Evolutionary conservation across 2,888 invertebrate genomes (phyloP), one percentile per base, ranked within the genome.

Genomic region (Lasioglossum vierecki): DNA sequence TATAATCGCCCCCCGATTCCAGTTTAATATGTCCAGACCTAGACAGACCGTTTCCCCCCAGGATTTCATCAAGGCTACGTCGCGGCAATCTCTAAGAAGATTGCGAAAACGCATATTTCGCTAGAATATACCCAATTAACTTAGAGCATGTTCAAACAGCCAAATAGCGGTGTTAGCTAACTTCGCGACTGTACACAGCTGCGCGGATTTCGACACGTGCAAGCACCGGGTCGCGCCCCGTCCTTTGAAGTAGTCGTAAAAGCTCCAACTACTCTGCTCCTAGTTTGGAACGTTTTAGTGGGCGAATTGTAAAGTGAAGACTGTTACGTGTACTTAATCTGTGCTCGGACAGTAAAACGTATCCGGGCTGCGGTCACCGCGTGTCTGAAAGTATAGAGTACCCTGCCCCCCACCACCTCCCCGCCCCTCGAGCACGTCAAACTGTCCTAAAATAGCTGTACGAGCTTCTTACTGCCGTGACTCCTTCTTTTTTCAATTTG

Each of bases 221-320:
- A 49, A 76, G 66, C 66, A 41, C 22, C 22, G 49, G 80, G 44
- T 57, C 76, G 26, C 44, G 71, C 75, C 53, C 66, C 63, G n/a
- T 60, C 71, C 79, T 85, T 88, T 77, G 76, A 83, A 71, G 84
- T 70, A 44, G 76, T 88, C 80, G 80, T 88, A 79, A 88, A 88
- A 85, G 75, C 78, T 35, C 57, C 80, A 49, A 80, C 66, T 79
- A 44, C 79, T 44, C 26, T 68, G 35, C 76, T 80, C 30, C 44
- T 57, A 82, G 75, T 82, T 80, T 76, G 53, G n/a, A 87, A 80
- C 78, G 80, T 80, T 88, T 84, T 75, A 53, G 53, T 66, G 53
- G 75, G 22, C 70, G 81, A 88, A 88, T 84, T 81, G 71, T 70
- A 41, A 39, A 77, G 72, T 18, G 76, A 18, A 72, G 53, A 44